These are phyloP conservation scores for Galerucella calmariensis DNA, from an alignment of 2,888 invertebrate genomes.

Conservation along the genomic window DNA sequence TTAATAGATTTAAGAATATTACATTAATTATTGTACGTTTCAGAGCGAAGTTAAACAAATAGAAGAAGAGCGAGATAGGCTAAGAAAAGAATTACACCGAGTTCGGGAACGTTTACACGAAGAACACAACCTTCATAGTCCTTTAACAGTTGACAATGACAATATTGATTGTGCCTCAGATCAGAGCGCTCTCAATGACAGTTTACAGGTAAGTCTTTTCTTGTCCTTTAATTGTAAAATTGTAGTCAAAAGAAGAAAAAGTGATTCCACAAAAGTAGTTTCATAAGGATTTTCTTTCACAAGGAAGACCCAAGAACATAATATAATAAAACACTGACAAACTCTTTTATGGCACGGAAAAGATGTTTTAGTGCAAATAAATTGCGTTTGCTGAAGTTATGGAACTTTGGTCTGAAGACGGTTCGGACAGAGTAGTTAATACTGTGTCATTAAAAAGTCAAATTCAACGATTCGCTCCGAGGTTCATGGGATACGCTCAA, in stretches of 20 bases:
- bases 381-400: no score
- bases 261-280: neutral
- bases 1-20: slow-evolving; percentile 7
- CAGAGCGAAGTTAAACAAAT: slow-evolving; percentile 80
- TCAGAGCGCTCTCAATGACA: slow-evolving; percentile 36
- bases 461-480: no score
- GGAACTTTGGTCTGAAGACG: no score
- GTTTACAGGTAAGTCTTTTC: slow-evolving; percentile 39
- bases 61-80: slow-evolving; percentile 79
- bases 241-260: neutral
- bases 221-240: neutral
- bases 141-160: slow-evolving; percentile 48
- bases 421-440: no score
- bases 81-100: slow-evolving; percentile 78
- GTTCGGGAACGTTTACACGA: slow-evolving; percentile 78
- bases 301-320: no score
- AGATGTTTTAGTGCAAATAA: no score
- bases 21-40: slow-evolving; percentile 35
- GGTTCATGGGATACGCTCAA: no score
- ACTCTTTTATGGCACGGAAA: no score
- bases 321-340: no score
- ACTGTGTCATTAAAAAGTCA: no score
- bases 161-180: slow-evolving; percentile 44
- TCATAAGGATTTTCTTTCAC: no score
- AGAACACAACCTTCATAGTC: slow-evolving; percentile 64